phyloP scores from a whole-genome alignment of 2,113 vertebrate species.

The Nothoprocta pentlandii region DNA sequence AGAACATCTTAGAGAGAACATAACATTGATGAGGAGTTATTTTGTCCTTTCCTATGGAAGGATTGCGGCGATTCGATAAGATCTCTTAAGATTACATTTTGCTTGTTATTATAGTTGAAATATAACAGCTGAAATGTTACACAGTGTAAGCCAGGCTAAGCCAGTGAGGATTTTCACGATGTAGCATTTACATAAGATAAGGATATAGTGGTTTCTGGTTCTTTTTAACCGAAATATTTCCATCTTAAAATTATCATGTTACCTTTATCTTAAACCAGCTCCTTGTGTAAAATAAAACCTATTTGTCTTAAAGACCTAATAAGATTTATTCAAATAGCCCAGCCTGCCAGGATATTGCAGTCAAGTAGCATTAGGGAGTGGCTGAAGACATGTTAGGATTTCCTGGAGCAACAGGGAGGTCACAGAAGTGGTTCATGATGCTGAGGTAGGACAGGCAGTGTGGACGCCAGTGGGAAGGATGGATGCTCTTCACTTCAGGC shows the following conservation, averaged over 20 bases:
- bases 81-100: constrained; percentile 60
- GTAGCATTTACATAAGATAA: constrained; percentile 62
- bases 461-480: background rate
- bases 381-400: background rate
- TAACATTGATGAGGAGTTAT: background rate
- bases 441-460: background rate
- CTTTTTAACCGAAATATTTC: constrained; percentile 65
- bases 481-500: background rate
- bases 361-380: background rate
- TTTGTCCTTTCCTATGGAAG: constrained; percentile 50
- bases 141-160: constrained; percentile 58
- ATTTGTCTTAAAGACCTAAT: constrained; percentile 3
- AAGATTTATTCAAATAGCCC: background rate
- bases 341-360: background rate
- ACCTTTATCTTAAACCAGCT: constrained; percentile 43
- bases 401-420: background rate
- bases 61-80: constrained; percentile 41
- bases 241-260: constrained; percentile 6
- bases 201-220: constrained; percentile 37
- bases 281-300: background rate
- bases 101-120: constrained; percentile 62
- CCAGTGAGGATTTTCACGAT: constrained; percentile 69
- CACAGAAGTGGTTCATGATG: background rate
- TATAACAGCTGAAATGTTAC: constrained; percentile 57
- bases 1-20: background rate